phyloP scores from a whole-genome alignment of 1,140 invertebrate species.

The Diplogasteroides magnus region DNA sequence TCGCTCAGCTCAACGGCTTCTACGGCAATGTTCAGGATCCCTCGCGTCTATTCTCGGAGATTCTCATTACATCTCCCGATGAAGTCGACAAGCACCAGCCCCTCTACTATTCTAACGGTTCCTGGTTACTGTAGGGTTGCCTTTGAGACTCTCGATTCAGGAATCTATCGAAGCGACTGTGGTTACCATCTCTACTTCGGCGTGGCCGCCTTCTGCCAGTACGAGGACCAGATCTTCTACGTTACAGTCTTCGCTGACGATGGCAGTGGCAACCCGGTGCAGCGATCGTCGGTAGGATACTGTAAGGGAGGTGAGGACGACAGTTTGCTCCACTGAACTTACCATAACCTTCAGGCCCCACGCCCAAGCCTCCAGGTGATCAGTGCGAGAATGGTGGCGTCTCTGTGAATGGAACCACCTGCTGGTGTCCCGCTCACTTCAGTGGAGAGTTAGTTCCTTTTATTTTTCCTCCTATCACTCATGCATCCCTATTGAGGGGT shows the following conservation, averaged over 20 bases:
- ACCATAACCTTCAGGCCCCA: slow-evolving; percentile 10
- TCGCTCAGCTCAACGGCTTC: slow-evolving; percentile 35
- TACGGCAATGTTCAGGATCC: slow-evolving; percentile 23
- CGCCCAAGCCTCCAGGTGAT: slow-evolving; percentile 17
- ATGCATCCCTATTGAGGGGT: too few relatives aligned
- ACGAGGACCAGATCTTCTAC: slow-evolving; percentile 27
- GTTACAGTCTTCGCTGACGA: slow-evolving; percentile 39
- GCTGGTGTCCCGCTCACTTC: slow-evolving; percentile 33
- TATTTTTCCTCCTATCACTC: too few relatives aligned
- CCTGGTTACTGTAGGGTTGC: not conserved
- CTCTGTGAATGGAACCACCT: slow-evolving; percentile 21
- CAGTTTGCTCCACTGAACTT: not conserved
- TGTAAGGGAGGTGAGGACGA: slow-evolving; percentile 17
- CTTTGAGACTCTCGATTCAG: slow-evolving; percentile 10
- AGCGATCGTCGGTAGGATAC: slow-evolving; percentile 28
- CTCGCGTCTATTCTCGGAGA: slow-evolving; percentile 33
- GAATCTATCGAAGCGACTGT: slow-evolving; percentile 29
- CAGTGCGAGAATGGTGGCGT: slow-evolving; percentile 38
- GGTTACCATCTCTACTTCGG: slow-evolving; percentile 38
- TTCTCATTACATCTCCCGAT: slow-evolving; percentile 24
- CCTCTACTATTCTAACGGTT: slow-evolving; percentile 37
- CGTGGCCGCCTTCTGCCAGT: slow-evolving; percentile 30
- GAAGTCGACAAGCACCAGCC: slow-evolving; percentile 20
- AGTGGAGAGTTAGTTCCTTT: slow-evolving; percentile 27
- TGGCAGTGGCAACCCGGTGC: slow-evolving; percentile 32